Base-by-base conservation (phyloP, 2,797 vertebrate species). In the Eulemur rubriventer region DNA sequence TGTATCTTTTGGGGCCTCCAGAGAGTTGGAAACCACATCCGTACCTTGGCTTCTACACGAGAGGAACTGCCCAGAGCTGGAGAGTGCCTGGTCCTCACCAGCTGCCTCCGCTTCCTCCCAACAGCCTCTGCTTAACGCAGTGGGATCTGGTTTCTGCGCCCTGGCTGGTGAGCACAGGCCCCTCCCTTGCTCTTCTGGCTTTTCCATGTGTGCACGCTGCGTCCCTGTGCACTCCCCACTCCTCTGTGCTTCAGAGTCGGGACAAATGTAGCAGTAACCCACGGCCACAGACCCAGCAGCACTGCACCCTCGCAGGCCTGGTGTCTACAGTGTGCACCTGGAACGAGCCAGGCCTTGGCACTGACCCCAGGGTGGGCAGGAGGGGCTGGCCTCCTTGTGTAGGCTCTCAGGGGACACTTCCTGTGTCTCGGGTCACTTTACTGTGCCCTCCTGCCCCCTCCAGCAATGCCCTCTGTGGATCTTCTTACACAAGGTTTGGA, bases 1-100 rank as follows among this genome's bases (percentile, higher is more conserved):
- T 89, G 52, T 81, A 70, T 95, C 96, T 97, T 78, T 41, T 33
- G 92, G 85, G 97, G 96, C 96, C 96, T 96, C 85, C 95, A 91
- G 94, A 86, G 97, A 84, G 94, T 43, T 94, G 96, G 97, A 98
- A 97, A 97, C 97, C 97, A 98, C 97, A 98, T 98, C 97, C 97
- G 97, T 65, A 57, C 97, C 93, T 89, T 86, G 82, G 93, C 95
- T 96, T 94, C 82, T 65, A 79, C 65, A 6, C 8, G 90, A 95
- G 96, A 95, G 97, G 97, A 98, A 95, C 97, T 97, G 95, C 96
- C 92, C 94, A 8, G 86, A 26, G 22, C 79, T 92, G 94, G 95
- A 89, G 95, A 72, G 63, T 0, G 61, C 95, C 67, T 43, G 76
- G 92, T 63, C 89, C 50, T 41, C 72, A 22, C 80, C 96, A 95